These are phyloP conservation scores for Squalus acanthias DNA, from an alignment of 2,797 vertebrate species.

Conservation along the genomic window DNA sequence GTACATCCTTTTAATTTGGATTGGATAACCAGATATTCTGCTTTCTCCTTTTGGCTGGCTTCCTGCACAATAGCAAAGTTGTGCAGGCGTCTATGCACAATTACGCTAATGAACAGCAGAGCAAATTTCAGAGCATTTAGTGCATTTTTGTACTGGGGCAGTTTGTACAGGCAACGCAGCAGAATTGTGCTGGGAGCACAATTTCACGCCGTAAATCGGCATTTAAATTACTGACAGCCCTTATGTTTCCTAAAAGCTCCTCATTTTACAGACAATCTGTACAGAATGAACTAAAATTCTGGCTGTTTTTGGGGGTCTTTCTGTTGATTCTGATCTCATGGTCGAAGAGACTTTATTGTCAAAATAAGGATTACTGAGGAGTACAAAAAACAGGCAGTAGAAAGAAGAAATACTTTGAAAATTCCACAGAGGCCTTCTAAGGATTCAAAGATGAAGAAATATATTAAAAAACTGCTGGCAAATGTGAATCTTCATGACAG, in stretches of 20 bases:
- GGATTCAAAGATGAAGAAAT: not conserved
- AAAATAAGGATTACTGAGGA: not conserved
- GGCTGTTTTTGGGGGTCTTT: not conserved
- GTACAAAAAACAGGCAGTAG: not conserved
- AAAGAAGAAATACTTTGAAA: not conserved
- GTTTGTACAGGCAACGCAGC: not conserved
- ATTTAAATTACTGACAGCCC: not conserved
- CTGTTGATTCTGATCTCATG: not conserved
- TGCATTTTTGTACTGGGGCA: no score
- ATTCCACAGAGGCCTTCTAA: not conserved
- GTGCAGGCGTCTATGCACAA: no score
- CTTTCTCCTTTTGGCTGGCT: no score
- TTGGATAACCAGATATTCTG: no score
- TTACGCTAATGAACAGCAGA: no score
- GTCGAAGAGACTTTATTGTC: not conserved
- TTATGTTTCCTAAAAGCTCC: not conserved
- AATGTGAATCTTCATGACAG: not conserved
- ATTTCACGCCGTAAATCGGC: not conserved
- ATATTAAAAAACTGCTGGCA: not conserved
- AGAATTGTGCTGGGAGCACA: not conserved
- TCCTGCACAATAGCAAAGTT: no score
- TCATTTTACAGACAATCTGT: not conserved
- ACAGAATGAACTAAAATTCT: not conserved
- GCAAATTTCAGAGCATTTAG: no score
- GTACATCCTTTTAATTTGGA: no score